Conservation (phyloP, 2,113 vertebrate genomes). For the Psammodynastes pulverulentus region DNA sequence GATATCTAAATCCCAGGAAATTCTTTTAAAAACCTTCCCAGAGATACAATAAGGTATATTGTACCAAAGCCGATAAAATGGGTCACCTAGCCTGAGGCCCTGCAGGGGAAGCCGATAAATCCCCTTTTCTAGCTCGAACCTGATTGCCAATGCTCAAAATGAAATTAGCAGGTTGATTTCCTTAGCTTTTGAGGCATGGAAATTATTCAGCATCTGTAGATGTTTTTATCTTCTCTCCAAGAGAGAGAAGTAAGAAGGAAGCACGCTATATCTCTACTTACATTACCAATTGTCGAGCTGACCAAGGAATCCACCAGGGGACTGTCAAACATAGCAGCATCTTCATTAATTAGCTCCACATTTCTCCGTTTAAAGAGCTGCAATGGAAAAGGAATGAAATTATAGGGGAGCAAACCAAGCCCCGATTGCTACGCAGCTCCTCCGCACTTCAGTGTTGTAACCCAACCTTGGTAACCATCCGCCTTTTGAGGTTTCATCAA, state of each 20-base stretch:
- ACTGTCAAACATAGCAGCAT: conserved; percentile 87
- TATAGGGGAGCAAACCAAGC: not conserved
- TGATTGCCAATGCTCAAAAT: not conserved
- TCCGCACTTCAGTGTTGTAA: not conserved
- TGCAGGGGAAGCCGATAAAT: not conserved
- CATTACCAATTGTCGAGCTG: conserved; percentile 77
- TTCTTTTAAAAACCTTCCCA: not conserved
- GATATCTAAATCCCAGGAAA: too few relatives aligned
- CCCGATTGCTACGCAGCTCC: not conserved
- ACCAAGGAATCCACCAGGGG: conserved; percentile 88
- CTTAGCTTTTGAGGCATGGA: not conserved
- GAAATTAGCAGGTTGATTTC: not conserved
- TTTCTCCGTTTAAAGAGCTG: conserved; percentile 98
- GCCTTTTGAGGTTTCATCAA: too few relatives aligned
- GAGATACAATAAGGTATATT: not conserved
- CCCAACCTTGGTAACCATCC: not conserved
- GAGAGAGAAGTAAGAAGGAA: not conserved
- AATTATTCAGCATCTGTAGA: not conserved
- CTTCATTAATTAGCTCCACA: conserved; percentile 90
- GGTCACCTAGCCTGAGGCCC: not conserved
- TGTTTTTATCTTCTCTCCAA: not conserved
- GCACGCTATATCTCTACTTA: conserved; percentile 54
- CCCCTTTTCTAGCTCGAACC: not conserved
- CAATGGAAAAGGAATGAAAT: conserved; percentile 18
- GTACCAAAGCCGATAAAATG: not conserved